Evolutionary conservation across 2,888 invertebrate species (phyloP), one percentile per base, ranked within the genome.

Genomic region (Eristalis arbustorum): DNA sequence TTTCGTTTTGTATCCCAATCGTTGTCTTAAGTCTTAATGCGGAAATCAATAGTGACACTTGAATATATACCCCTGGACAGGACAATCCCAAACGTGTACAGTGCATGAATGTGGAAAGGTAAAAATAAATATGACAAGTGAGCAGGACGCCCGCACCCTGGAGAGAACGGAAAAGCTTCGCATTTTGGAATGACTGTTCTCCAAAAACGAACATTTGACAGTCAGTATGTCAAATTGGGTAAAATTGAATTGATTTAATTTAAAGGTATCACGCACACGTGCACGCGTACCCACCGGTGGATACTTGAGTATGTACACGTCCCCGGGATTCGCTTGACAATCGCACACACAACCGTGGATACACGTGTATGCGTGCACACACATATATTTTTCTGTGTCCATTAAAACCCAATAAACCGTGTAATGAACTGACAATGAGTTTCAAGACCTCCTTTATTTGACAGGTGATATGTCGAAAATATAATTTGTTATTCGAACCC

Each of bases 391-490:
- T 3, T 2, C 25, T 80, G 80, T 75, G 40, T 71, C 63, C 49
- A 68, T 79, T 67, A 68, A 67, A 40, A 40, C 80, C 81, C 72
- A 67, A 72, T 77, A 56, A 72, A 75, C 25, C 64, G 64, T 73
- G 74, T 78, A 76, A 82, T 74, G 61, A 85, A 81, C 73, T 64
- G 82, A 82, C 77, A 77, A 56, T 75, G 67, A 77, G 49, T 77
- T 64, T 77, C 68, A 72, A 62, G 69, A 72, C 80, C 63, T 72
- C 37, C 57, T 57, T 5, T 11, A 64, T 73, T 66, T 85, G 84
- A 81, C 81, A 77, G 31, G 81, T 81, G 81, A 81, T 75, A 77
- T 62, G 34, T 18, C 63, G 68, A 49, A 62, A 62, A 34, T 67
- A 28, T 67, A 67, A 56, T 67, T 69, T 69, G 37, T 62, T 71